Conservation (phyloP, 2,113 vertebrate genomes). For the Phaethon lepturus region DNA sequence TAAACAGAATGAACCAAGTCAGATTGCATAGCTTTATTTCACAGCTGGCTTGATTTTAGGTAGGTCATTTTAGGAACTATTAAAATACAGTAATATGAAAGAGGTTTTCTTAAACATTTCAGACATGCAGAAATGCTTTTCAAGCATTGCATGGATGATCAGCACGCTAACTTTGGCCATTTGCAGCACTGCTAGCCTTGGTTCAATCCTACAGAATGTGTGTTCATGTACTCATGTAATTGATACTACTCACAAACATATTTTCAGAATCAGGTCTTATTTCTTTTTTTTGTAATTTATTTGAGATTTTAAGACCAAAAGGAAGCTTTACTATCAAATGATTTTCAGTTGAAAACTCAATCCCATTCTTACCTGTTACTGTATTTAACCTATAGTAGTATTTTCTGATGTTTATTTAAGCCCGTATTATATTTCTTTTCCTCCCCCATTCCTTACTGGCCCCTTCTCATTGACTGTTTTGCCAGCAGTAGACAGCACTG, state of each 20-base stretch:
- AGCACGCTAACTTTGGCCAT: background rate
- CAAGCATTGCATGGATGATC: background rate
- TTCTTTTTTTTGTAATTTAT: background rate
- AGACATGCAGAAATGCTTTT: background rate
- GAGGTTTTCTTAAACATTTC: background rate
- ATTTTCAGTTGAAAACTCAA: background rate
- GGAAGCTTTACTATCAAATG: background rate
- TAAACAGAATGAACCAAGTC: background rate
- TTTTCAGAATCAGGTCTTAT: background rate
- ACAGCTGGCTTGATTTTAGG: background rate
- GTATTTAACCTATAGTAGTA: background rate
- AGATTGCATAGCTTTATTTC: background rate
- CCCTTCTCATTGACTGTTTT: background rate
- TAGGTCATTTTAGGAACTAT: background rate
- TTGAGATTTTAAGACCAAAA: background rate
- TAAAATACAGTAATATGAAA: background rate
- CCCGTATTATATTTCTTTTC: background rate
- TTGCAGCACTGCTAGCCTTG: background rate
- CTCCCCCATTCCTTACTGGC: accelerated
- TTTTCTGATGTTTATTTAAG: background rate
- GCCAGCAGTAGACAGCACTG: accelerated
- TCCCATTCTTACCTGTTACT: background rate
- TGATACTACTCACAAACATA: background rate
- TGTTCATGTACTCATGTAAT: background rate
- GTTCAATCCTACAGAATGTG: background rate